These are phyloP conservation scores for Drosophila diplacantha DNA, from an alignment of 2,888 invertebrate genomes.

Conservation along the genomic window DNA sequence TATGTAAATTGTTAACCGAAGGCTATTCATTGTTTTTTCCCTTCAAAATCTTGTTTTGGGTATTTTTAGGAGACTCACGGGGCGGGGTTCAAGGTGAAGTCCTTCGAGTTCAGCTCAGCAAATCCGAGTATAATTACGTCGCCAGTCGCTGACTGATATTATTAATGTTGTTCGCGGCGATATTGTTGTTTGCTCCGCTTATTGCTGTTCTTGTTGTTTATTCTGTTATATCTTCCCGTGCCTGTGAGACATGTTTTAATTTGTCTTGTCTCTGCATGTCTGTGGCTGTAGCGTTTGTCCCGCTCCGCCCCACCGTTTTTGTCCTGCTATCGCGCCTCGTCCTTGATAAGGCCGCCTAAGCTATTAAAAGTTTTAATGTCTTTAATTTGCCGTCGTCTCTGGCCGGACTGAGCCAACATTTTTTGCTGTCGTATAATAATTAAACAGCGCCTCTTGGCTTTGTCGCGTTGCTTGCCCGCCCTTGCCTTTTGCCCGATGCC, in stretches of 20 bases:
- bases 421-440: constrained; percentile 35
- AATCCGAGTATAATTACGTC: constrained; percentile 41
- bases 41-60: not conserved
- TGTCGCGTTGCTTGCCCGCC: constrained; percentile 6
- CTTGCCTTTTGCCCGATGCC: not conserved
- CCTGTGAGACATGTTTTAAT: constrained; percentile 57
- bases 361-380: constrained; percentile 65
- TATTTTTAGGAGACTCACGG: constrained; percentile 3
- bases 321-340: constrained; percentile 11
- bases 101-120: constrained; percentile 10
- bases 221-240: constrained; percentile 45
- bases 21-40: constrained; percentile 3
- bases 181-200: constrained; percentile 20
- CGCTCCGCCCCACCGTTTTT: constrained; percentile 2
- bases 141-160: constrained; percentile 37
- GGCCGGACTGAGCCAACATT: constrained; percentile 17
- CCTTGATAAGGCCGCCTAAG: constrained; percentile 58
- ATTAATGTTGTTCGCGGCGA: constrained; percentile 32
- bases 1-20: constrained; percentile 24
- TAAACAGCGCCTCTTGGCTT: constrained; percentile 42
- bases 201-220: constrained; percentile 17
- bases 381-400: constrained; percentile 24
- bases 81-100: constrained; percentile 11
- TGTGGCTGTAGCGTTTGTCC: constrained; percentile 5
- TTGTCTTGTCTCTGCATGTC: constrained; percentile 46